Conservation (phyloP, 2,888 invertebrate species). For the Thymelicus sylvestris region DNA sequence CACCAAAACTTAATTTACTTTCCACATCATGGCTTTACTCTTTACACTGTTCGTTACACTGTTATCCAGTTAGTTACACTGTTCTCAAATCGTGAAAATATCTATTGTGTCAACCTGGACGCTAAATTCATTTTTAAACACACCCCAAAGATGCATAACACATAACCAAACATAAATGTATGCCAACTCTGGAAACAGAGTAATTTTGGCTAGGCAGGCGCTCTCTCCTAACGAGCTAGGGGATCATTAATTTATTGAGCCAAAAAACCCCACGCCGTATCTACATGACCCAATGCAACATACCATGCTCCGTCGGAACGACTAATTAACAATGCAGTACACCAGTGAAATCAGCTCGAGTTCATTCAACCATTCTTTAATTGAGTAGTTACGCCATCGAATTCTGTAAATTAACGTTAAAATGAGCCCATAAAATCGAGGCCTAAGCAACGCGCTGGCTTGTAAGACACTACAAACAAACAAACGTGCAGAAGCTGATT, state of each 20-base stretch:
- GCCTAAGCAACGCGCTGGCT: slow-evolving; percentile 62
- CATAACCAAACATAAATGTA: too few species aligned
- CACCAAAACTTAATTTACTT: too few species aligned
- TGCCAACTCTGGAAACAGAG: too few species aligned
- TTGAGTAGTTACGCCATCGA: slow-evolving; percentile 8
- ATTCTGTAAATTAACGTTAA: slow-evolving; percentile 13
- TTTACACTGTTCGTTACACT: too few species aligned
- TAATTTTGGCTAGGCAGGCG: too few species aligned
- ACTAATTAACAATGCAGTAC: slow-evolving; percentile 6
- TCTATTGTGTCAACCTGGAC: too few species aligned
- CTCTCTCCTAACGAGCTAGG: not conserved
- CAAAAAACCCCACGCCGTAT: not conserved
- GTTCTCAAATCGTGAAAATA: too few species aligned
- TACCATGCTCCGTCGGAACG: not conserved
- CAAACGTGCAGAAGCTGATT: slow-evolving; percentile 41
- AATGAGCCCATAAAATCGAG: slow-evolving; percentile 54
- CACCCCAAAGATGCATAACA: too few species aligned
- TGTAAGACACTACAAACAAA: slow-evolving; percentile 61
- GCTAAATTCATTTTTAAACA: too few species aligned
- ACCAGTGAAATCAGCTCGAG: slow-evolving; percentile 10
- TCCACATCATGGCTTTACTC: too few species aligned
- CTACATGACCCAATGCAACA: not conserved
- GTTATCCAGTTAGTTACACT: too few species aligned
- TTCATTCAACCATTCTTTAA: slow-evolving; percentile 10
- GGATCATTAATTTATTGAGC: not conserved